Evolutionary conservation across 1,140 invertebrate species (phyloP).

Genomic region (Lysiphlebus fabarum): DNA sequence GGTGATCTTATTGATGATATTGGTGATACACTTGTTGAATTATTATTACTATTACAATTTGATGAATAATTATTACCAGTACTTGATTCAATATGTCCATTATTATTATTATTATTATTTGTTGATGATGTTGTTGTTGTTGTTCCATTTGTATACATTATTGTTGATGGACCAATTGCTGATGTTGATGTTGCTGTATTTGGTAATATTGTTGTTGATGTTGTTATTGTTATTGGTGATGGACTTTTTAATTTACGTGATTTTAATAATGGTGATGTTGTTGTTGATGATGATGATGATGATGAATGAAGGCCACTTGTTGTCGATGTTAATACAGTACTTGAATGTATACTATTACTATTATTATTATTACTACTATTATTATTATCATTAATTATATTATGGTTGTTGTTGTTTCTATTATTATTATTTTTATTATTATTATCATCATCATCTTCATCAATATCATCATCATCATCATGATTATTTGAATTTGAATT

Average conservation of each 20-base stretch:
- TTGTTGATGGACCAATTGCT: slow-evolving; percentile 10
- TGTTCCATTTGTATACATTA: slow-evolving; percentile 20
- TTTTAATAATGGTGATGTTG: slow-evolving; percentile 45
- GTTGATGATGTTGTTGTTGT: slow-evolving; percentile 21
- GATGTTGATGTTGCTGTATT: not conserved
- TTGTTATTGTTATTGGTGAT: slow-evolving; percentile 14
- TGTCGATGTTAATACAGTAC: slow-evolving; percentile 24
- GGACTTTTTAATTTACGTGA: slow-evolving; percentile 38
- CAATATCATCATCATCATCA: no score
- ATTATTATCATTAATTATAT: not conserved
- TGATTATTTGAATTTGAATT: no score
- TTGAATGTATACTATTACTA: slow-evolving; percentile 22
- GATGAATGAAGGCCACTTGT: slow-evolving; percentile 23
- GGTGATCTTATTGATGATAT: slow-evolving; percentile 46
- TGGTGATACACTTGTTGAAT: slow-evolving; percentile 36
- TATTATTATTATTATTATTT: slow-evolving; percentile 22
- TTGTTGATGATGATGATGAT: slow-evolving; percentile 15
- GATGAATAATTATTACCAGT: slow-evolving; percentile 20
- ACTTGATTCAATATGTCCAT: slow-evolving; percentile 22
- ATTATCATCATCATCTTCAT: no score
- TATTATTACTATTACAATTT: slow-evolving; percentile 12
- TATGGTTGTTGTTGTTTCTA: no score
- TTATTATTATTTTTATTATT: slow-evolving; percentile 40
- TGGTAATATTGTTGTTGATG: not conserved
- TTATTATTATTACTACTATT: not conserved